A percentile compares a stretch with the other conserved stretches of the same genome.
Conservation (phyloP, 2,888 invertebrate species). For the Latheticus oryzae region DNA sequence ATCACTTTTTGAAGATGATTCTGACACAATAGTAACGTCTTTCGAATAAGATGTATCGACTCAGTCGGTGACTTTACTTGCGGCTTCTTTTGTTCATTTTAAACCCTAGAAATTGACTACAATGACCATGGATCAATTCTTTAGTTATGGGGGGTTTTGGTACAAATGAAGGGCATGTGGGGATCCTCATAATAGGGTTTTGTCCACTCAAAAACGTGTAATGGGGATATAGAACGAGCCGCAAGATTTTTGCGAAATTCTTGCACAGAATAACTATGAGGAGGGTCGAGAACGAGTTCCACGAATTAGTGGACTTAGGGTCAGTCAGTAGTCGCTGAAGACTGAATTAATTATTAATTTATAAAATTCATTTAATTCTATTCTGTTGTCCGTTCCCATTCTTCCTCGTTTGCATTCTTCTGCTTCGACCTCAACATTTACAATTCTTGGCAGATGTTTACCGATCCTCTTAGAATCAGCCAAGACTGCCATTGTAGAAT, state of each 20-base stretch:
- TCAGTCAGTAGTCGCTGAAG: too few relatives aligned
- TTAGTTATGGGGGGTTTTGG: conserved; percentile 41
- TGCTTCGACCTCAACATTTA: background rate
- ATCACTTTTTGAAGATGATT: conserved; percentile 10
- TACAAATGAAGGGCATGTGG: conserved; percentile 49
- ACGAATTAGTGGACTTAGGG: too few relatives aligned
- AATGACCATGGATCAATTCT: conserved; percentile 45
- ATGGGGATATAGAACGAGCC: conserved; percentile 31
- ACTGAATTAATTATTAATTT: too few relatives aligned
- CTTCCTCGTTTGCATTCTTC: background rate
- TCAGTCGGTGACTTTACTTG: conserved; percentile 36
- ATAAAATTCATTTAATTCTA: too few relatives aligned
- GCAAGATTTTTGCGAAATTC: too few relatives aligned
- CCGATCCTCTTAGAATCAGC: conserved; percentile 27
- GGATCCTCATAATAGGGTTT: conserved; percentile 30
- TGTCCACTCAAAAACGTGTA: conserved; percentile 22
- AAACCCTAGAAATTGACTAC: conserved; percentile 46
- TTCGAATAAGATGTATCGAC: conserved; percentile 41
- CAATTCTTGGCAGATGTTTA: conserved; percentile 34
- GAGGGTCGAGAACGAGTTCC: background rate
- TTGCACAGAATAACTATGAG: too few relatives aligned
- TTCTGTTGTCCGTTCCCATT: too few relatives aligned
- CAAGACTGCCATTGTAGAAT: conserved; percentile 28
- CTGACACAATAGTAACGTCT: conserved; percentile 29
- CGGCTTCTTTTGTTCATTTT: conserved; percentile 40